phyloP scores from a whole-genome alignment of 2,113 vertebrate genomes.

The Gymnocephalus cernua region DNA sequence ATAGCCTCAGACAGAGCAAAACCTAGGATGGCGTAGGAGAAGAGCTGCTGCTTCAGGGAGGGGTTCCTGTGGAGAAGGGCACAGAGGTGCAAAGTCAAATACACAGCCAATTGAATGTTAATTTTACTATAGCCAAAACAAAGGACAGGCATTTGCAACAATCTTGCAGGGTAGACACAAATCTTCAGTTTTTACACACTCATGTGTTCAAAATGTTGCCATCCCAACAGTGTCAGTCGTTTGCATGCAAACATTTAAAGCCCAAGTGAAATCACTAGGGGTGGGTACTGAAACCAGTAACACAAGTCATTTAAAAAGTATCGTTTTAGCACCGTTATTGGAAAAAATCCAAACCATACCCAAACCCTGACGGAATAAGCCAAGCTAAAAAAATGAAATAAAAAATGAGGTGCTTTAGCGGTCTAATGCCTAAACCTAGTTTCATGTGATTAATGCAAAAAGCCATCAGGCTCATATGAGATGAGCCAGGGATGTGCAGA shows the following conservation, averaged over 20 bases:
- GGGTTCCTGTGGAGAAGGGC: conserved; percentile 79
- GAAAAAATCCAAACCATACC: too few species aligned
- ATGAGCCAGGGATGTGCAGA: too few species aligned
- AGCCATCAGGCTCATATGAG: too few species aligned
- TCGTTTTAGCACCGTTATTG: too few species aligned
- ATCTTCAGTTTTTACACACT: neutral
- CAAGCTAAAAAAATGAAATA: too few species aligned
- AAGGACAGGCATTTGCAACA: neutral
- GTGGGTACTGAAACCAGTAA: too few species aligned
- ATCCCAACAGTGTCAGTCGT: neutral
- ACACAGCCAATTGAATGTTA: neutral
- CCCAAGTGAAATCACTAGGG: neutral
- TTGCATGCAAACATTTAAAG: neutral
- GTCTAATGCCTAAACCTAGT: too few species aligned
- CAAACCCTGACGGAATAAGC: too few species aligned
- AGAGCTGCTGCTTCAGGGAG: conserved; percentile 88
- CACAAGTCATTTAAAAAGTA: too few species aligned
- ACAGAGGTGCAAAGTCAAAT: neutral
- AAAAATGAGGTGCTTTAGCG: too few species aligned
- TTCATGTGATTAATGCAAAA: too few species aligned
- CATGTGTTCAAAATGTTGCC: neutral
- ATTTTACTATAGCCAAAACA: neutral
- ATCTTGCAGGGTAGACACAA: neutral
- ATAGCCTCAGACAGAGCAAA: conserved; percentile 87
- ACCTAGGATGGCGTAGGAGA: conserved; percentile 87